Evolutionary conservation across 2,113 vertebrate species (phyloP).

Genomic region (Hemiprocne comata): DNA sequence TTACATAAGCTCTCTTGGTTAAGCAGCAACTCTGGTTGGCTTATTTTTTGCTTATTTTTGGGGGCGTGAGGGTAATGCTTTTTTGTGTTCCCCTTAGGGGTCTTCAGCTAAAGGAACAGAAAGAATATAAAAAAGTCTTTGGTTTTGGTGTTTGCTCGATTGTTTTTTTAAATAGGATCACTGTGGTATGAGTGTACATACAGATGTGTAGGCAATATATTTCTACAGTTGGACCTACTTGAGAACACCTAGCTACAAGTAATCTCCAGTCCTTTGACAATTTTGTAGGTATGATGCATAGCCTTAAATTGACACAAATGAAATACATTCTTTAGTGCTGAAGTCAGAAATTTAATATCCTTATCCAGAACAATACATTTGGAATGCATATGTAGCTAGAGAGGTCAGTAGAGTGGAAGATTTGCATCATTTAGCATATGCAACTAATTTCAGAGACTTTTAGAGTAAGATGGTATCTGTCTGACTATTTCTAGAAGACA

Average conservation of each 20-base stretch:
- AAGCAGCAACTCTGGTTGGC: background rate
- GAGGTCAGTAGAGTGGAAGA: background rate
- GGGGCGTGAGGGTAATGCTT: background rate
- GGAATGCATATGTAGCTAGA: background rate
- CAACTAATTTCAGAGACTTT: background rate
- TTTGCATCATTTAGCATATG: background rate
- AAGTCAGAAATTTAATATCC: background rate
- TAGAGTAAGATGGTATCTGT: background rate
- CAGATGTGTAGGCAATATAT: background rate
- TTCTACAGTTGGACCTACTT: background rate
- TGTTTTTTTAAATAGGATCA: background rate
- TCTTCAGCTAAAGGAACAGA: background rate
- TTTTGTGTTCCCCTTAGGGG: background rate
- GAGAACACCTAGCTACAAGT: background rate
- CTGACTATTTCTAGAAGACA: background rate
- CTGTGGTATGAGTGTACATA: background rate
- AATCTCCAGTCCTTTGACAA: background rate
- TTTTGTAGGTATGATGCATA: background rate
- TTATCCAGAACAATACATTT: background rate
- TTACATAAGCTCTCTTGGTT: background rate
- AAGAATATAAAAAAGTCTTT: background rate
- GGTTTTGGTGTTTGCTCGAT: background rate
- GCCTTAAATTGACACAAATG: background rate
- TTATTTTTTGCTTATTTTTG: background rate
- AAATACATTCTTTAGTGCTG: background rate